Conservation (phyloP, 2,888 invertebrate genomes). For the Eristalinus aeneus region DNA sequence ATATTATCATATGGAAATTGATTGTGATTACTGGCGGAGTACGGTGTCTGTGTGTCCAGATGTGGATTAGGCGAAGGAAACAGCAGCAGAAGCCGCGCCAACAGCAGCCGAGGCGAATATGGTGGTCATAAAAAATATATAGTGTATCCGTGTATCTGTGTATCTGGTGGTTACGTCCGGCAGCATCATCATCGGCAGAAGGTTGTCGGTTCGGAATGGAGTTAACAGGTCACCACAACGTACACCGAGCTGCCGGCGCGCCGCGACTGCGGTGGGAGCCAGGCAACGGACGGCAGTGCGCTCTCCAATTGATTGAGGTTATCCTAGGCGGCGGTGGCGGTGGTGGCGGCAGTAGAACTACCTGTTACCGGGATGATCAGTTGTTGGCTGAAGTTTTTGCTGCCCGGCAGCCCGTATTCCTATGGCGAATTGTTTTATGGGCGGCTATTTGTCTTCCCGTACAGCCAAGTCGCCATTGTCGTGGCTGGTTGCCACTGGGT, state of each 20-base stretch:
- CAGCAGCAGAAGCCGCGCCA: slow-evolving; percentile 8
- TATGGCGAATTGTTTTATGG: slow-evolving; percentile 61
- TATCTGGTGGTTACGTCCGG: slow-evolving; percentile 41
- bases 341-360: slow-evolving; percentile 43
- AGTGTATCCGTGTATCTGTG: background rate
- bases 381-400: slow-evolving; percentile 19
- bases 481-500: slow-evolving; percentile 41
- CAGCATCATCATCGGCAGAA: slow-evolving; percentile 58
- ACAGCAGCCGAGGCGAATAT: slow-evolving; percentile 41
- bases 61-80: slow-evolving; percentile 65
- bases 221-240: slow-evolving; percentile 66
- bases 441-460: slow-evolving; percentile 58
- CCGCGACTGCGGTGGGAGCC: background rate
- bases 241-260: slow-evolving; percentile 3
- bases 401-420: slow-evolving; percentile 51
- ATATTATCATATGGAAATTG: slow-evolving; percentile 76
- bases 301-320: slow-evolving; percentile 31
- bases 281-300: background rate
- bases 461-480: background rate
- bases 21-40: slow-evolving; percentile 64
- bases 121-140: slow-evolving; percentile 63
- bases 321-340: slow-evolving; percentile 10
- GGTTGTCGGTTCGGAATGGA: slow-evolving; percentile 61
- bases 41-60: slow-evolving; percentile 69
- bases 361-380: slow-evolving; percentile 63